Conservation (phyloP, 37 sponge, comb jelly and placozoan genomes). For the Oopsacas minuta region DNA sequence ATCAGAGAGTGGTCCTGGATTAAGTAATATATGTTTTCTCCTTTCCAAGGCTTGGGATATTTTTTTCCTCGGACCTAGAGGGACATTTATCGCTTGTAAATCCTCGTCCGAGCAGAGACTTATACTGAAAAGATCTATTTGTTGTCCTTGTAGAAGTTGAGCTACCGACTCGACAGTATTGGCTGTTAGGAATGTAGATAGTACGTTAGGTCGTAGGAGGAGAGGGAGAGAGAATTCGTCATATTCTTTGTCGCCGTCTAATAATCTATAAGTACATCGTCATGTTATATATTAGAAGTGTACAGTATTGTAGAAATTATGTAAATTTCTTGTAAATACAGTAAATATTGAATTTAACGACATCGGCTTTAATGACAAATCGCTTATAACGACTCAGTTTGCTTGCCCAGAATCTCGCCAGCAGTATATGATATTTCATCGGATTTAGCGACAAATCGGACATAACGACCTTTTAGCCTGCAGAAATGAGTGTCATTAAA, state of each 20-base stretch:
- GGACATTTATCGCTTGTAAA: not conserved
- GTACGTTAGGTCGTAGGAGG: not conserved
- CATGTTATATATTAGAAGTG: not conserved
- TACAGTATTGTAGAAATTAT: too few species aligned
- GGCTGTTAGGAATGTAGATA: slow-evolving; percentile 15
- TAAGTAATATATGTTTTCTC: not conserved
- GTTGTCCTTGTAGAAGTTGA: not conserved
- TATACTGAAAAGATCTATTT: not conserved
- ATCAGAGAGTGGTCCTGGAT: not conserved
- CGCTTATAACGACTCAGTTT: too few species aligned
- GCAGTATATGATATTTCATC: too few species aligned
- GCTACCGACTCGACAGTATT: not conserved
- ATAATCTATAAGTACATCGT: not conserved
- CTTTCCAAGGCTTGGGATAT: not conserved
- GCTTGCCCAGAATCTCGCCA: too few species aligned
- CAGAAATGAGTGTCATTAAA: too few species aligned
- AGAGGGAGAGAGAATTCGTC: not conserved
- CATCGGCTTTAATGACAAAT: too few species aligned
- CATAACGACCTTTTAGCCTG: too few species aligned
- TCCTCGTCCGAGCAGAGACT: not conserved
- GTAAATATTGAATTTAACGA: not conserved
- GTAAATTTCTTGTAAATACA: not conserved
- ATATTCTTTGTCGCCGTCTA: not conserved
- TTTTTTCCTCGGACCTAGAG: not conserved
- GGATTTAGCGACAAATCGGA: too few species aligned